Conservation (phyloP, 2,113 vertebrate genomes). For the Brevimyrus niger region DNA sequence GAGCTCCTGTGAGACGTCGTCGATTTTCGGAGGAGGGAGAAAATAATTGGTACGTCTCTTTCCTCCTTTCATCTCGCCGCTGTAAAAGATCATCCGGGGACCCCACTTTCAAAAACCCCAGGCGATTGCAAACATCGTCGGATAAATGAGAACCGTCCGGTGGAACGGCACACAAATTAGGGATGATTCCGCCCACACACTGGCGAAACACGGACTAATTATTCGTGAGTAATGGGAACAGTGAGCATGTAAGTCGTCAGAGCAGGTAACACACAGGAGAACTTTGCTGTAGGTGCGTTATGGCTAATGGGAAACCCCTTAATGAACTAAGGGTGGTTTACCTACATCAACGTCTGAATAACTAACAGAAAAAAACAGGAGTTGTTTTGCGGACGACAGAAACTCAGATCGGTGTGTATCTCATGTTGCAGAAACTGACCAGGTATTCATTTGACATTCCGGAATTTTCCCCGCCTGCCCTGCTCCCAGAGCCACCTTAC, state of each 20-base stretch:
- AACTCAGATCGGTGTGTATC: not conserved
- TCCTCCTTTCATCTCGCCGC: not conserved
- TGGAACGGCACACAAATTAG: not conserved
- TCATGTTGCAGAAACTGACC: not conserved
- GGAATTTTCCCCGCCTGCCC: not conserved
- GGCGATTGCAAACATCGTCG: not conserved
- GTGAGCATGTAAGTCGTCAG: not conserved
- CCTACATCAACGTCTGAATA: not conserved
- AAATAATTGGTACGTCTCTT: not conserved
- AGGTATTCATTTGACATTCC: not conserved
- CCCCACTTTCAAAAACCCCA: not conserved
- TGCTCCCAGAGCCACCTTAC: not conserved
- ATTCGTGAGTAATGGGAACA: not conserved
- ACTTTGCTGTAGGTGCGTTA: not conserved
- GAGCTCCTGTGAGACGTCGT: not conserved
- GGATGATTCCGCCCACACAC: not conserved
- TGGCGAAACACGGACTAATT: not conserved
- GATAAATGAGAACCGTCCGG: not conserved
- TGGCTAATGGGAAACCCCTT: not conserved
- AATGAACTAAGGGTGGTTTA: not conserved
- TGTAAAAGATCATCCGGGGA: not conserved
- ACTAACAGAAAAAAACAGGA: not conserved
- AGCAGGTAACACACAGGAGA: not conserved
- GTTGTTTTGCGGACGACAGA: not conserved
- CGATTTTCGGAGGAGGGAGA: not conserved